Percentiles rank a stretch among this genome's conserved stretches.
Evolutionary conservation across 1,140 invertebrate genomes (phyloP).

Genomic region (Euwallacea fornicatus): DNA sequence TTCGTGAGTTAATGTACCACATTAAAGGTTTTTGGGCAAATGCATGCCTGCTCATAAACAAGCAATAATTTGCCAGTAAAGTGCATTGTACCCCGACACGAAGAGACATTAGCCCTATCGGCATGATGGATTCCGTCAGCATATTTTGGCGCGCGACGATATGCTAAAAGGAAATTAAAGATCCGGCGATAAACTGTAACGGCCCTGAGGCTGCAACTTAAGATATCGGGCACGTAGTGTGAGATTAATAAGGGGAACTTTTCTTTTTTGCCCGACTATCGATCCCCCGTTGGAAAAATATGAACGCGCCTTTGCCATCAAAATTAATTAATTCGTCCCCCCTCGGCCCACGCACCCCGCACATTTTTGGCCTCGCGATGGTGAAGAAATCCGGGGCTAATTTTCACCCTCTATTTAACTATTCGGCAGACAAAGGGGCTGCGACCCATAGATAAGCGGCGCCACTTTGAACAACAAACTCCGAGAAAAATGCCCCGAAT

Average conservation of each 20-base stretch:
- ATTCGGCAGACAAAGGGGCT: conserved; percentile 1
- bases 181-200: conserved; percentile 49
- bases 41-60: neutral
- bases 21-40: too few species aligned
- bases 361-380: neutral
- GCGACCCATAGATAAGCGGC: conserved; percentile 9
- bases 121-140: conserved; percentile 51
- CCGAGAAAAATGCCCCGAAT: neutral
- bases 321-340: conserved; percentile 3
- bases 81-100: conserved; percentile 11
- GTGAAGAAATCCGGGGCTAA: neutral
- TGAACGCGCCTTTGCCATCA: neutral
- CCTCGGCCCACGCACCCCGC: neutral
- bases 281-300: conserved; percentile 1
- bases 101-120: conserved; percentile 50
- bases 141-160: conserved; percentile 50
- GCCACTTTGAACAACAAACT: neutral
- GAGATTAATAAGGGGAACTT: conserved; percentile 35
- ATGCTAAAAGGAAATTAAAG: conserved; percentile 54
- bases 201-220: conserved; percentile 42
- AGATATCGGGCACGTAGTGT: conserved; percentile 39
- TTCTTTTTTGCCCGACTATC: conserved; percentile 12
- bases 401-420: conserved; percentile 15
- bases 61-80: conserved; percentile 6
- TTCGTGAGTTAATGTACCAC: too few species aligned